Base-by-base conservation (phyloP, 2,888 invertebrate genomes). In the Sarcophaga subvicina region DNA sequence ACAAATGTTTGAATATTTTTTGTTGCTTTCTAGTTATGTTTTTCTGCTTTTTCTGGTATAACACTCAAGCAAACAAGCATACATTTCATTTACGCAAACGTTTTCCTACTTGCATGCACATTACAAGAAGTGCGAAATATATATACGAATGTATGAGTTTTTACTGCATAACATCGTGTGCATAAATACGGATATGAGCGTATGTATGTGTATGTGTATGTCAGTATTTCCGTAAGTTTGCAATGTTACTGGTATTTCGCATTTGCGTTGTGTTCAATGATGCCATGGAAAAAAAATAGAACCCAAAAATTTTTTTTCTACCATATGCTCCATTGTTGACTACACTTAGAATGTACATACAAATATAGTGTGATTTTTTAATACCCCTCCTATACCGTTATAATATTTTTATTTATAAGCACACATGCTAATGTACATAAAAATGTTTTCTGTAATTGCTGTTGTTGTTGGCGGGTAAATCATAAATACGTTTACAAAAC, bases 401-500 rank as follows among this genome's bases (percentile, higher is more conserved):
- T 37, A 37, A 49, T 14, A 11, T 49, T 49, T 49, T 67, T n/a
- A 17, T 64, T 37, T 45, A 49, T n/a, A 37, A 37, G 37, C 37
- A 5, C 37, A 37, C 37, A 37, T 37, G 37, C 37, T 37, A 37
- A 37, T 37, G 37, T 37, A 37, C 37, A 49, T 70, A 63, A 63
- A 66, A 25, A 67, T 17, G 54, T 77, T 27, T 22, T 3, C 2
- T 66, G 12, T 25, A 47, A 14, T 64, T 27, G 64, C 14, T 73
- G 72, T 69, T 69, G 47, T 64, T 79, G 49, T 47, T 63, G 60
- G 62, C 81, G 71, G 81, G 62, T 69, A 84, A 77, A 87, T 87
- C 83, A 84, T 87, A 87, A 87, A 84, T 87, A 76, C 84, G 81
- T 84, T 84, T 80, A 87, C 87, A 87, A 75, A 83, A 84, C 83